Percentiles rank a stretch among this genome's conserved stretches.
Evolutionary conservation across 2,888 invertebrate species (phyloP).

Genomic region (Aquatica leii): DNA sequence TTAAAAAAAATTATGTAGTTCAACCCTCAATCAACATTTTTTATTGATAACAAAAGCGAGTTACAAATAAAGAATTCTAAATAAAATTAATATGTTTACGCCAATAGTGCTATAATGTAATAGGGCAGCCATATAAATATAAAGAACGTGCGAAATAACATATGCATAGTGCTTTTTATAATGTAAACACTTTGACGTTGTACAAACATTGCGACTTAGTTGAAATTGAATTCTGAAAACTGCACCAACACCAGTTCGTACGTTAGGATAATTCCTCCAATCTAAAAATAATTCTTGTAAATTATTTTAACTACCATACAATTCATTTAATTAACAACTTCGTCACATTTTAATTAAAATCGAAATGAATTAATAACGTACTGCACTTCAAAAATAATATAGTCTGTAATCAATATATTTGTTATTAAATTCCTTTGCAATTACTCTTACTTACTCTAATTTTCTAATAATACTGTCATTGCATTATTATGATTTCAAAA

Average conservation of each 20-base stretch:
- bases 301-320: too few relatives aligned
- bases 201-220: neutral
- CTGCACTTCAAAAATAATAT: too few relatives aligned
- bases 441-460: too few relatives aligned
- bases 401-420: too few relatives aligned
- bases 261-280: constrained; percentile 68
- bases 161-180: neutral
- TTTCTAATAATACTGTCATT: too few relatives aligned
- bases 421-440: too few relatives aligned
- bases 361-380: too few relatives aligned
- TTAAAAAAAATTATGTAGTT: constrained; percentile 12
- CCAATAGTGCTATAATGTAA: neutral
- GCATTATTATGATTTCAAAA: too few relatives aligned
- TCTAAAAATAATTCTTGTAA: too few relatives aligned
- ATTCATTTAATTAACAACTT: too few relatives aligned
- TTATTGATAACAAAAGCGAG: neutral
- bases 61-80: neutral
- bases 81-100: neutral
- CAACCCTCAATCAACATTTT: constrained; percentile 1
- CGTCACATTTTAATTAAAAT: too few relatives aligned
- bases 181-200: neutral
- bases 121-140: neutral
- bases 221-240: constrained; percentile 34
- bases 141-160: constrained; percentile 4
- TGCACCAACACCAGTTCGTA: constrained; percentile 72